phyloP scores from a whole-genome alignment of 2,797 vertebrate genomes.

The Setipinna tenuifilis region DNA sequence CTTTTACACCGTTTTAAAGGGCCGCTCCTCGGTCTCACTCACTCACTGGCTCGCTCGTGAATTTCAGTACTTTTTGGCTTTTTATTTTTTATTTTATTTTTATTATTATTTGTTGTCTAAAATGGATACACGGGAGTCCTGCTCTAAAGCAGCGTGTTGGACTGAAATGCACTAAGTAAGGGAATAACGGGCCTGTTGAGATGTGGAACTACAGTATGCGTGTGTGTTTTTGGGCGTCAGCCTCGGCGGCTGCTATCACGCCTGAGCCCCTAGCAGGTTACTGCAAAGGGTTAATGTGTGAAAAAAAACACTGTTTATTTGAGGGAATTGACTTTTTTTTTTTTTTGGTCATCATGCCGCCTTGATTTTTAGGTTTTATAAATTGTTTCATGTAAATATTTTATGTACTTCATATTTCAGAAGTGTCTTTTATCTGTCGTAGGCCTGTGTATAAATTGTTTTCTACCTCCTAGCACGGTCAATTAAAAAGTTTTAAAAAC shows the following conservation, averaged over 20 bases:
- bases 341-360: conserved; percentile 51
- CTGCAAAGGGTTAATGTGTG: neutral
- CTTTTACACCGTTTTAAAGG: conserved; percentile 35
- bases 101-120: too few relatives aligned
- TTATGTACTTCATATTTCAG: conserved; percentile 54
- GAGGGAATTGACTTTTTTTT: conserved; percentile 7
- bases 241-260: neutral
- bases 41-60: conserved; percentile 27
- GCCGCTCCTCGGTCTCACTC: conserved; percentile 11
- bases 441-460: conserved; percentile 40
- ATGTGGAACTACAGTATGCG: neutral
- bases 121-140: conserved; percentile 26
- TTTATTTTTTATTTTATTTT: neutral
- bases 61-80: conserved; percentile 1
- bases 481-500: conserved; percentile 67
- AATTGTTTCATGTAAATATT: conserved; percentile 57
- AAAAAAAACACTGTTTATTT: conserved; percentile 2
- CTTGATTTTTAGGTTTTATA: conserved; percentile 62
- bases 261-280: neutral
- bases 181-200: conserved; percentile 3
- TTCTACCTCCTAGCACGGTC: conserved; percentile 66
- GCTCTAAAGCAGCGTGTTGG: neutral
- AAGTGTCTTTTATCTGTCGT: conserved; percentile 39
- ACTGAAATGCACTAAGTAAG: conserved; percentile 33
- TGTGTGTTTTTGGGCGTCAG: neutral